Base-by-base conservation (phyloP, 2,888 invertebrate species). In the Andrena camellia region DNA sequence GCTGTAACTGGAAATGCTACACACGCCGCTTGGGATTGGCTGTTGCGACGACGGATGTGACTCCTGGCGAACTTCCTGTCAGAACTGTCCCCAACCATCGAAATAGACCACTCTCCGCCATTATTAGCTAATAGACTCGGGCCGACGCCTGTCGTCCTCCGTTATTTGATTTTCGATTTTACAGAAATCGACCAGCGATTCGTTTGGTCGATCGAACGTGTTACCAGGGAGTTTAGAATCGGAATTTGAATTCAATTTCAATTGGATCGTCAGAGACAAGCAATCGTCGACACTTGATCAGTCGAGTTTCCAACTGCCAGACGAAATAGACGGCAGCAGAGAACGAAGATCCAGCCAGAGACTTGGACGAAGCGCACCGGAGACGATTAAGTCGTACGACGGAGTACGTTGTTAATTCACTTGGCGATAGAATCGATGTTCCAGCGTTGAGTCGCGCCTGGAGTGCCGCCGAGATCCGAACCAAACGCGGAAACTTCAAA, bases 1-100 rank as follows among this genome's bases (percentile, higher is more conserved):
- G 23, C 67, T 63, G 69, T 52, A 66, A 87, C 63, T 68, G 85
- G 87, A 84, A 89, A 88, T 83, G 79, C 87, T 63, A n/a, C 42
- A 78, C 73, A 81, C 77, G 72, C 73, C 77, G n/a, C 50, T 35
- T 64, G 85, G 89, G 90, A 92, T 90, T 89, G 89, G 88, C 85
- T 81, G 87, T 87, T 83, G 78, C 79, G 67, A 76, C 69, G 68
- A 83, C 89, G 86, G 89, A 90, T 87, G 90, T 80, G 86, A 85
- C 88, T 85, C 86, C 87, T 86, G 86, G 83, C 82, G 78, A 81
- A 89, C 88, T 89, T 91, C 92, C 91, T 88, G 88, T 86, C 81
- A 79, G 72, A 52, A 64, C 70, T 66, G 60, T 59, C 33, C 62
- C 50, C 29, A 17, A 57, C 66, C 72, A 74, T 57, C 81, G 75